Evolutionary conservation across 2,888 invertebrate genomes (phyloP).

Genomic region (Torymus auratus): DNA sequence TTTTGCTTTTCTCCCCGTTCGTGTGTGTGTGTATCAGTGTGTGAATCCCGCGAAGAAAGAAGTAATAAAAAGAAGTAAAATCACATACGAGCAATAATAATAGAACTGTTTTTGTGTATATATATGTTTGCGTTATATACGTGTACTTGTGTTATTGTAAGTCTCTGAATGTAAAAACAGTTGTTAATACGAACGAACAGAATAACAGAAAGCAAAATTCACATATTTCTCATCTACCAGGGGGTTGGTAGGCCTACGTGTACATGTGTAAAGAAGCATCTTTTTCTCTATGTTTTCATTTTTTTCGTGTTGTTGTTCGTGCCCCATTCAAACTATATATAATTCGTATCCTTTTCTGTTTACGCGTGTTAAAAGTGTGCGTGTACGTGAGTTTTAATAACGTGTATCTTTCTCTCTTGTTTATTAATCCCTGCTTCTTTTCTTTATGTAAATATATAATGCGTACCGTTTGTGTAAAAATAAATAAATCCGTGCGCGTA

Average conservation of each 20-base stretch:
- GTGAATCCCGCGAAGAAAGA: too few species aligned
- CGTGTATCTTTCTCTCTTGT: constrained; percentile 39
- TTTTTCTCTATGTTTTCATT: too few species aligned
- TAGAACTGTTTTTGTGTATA: neutral
- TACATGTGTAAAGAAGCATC: neutral
- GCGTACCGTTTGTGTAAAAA: constrained; percentile 61
- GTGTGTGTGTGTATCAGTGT: neutral
- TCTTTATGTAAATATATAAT: constrained; percentile 55
- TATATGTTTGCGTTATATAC: too few species aligned
- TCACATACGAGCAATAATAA: constrained; percentile 24
- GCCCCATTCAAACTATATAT: too few species aligned
- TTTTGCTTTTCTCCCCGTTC: constrained; percentile 11
- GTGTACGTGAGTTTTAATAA: constrained; percentile 31
- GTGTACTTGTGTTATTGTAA: too few species aligned
- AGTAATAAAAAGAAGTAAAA: too few species aligned
- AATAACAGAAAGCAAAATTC: constrained; percentile 16
- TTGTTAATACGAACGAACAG: constrained; percentile 28
- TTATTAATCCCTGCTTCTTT: constrained; percentile 47
- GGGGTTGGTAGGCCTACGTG: constrained; percentile 61
- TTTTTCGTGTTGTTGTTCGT: too few species aligned
- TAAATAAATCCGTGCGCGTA: constrained; percentile 59
- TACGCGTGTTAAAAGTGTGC: constrained; percentile 11
- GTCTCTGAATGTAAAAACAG: too few species aligned
- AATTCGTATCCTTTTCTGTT: too few species aligned
- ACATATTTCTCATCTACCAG: constrained; percentile 37